Percentiles rank a stretch among this genome's conserved stretches.
These are phyloP conservation scores for Sclerodermus sp. DNA, from an alignment of 2,888 invertebrate genomes.

Conservation along the genomic window DNA sequence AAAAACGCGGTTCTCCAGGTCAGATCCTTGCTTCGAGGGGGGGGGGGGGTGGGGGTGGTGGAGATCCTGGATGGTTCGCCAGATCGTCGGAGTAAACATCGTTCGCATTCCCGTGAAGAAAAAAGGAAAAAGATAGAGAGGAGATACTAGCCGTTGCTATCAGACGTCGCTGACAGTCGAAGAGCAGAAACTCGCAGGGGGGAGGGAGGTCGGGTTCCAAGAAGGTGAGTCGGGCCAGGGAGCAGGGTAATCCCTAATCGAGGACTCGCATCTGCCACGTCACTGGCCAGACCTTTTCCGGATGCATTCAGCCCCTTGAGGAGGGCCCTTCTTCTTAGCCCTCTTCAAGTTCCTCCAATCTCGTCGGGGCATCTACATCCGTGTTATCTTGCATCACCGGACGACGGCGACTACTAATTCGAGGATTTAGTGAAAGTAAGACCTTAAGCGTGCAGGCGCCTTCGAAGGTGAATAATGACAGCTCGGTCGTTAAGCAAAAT, in stretches of 20 bases:
- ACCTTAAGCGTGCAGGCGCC: slow-evolving; percentile 32
- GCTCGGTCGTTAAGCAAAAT: slow-evolving; percentile 11
- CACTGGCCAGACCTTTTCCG: slow-evolving; percentile 32
- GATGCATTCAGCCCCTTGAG: no score
- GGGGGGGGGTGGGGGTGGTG: no score
- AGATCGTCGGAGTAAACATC: no score
- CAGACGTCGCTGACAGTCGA: no score
- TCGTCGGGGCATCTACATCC: slow-evolving; percentile 42
- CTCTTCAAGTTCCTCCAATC: slow-evolving; percentile 8
- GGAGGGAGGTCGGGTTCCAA: slow-evolving; percentile 6
- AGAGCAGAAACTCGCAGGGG: no score
- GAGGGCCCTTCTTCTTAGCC: slow-evolving; percentile 17
- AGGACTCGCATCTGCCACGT: slow-evolving; percentile 47
- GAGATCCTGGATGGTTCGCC: no score
- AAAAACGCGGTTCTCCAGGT: no score
- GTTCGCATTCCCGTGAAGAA: no score
- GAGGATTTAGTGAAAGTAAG: slow-evolving; percentile 48
- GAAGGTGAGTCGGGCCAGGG: slow-evolving; percentile 14
- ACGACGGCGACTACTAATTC: slow-evolving; percentile 48
- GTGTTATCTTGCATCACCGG: slow-evolving; percentile 49
- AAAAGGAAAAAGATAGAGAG: no score
- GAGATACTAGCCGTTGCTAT: no score
- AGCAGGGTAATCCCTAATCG: slow-evolving; percentile 41
- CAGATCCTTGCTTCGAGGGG: no score
- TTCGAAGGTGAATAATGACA: slow-evolving; percentile 24